Evolutionary conservation across 2,113 vertebrate species (phyloP).

Genomic region (Anolis carolinensis): DNA sequence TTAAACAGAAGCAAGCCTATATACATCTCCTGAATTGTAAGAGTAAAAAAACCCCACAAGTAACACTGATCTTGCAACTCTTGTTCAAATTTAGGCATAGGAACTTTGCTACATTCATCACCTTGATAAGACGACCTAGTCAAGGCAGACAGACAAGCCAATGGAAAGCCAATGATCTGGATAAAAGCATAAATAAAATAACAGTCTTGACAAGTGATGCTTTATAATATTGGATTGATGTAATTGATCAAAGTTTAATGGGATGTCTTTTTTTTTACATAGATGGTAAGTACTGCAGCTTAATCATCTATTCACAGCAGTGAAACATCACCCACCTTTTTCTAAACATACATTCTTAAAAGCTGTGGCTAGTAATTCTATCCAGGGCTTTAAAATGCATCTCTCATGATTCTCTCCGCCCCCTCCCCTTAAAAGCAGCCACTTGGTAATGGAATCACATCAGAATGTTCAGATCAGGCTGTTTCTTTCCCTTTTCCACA

Average conservation of each 20-base stretch:
- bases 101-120: slow-evolving; percentile 38
- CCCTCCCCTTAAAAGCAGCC: slow-evolving; percentile 30
- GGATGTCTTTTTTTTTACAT: slow-evolving; percentile 40
- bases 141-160: slow-evolving; percentile 15
- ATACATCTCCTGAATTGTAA: slow-evolving; percentile 20
- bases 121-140: slow-evolving; percentile 24
- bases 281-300: slow-evolving; percentile 42
- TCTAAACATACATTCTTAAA: slow-evolving; percentile 47
- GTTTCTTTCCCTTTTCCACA: slow-evolving; percentile 28
- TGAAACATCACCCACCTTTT: slow-evolving; percentile 52
- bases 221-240: slow-evolving; percentile 57
- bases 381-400: slow-evolving; percentile 59
- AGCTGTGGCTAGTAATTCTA: slow-evolving; percentile 53
- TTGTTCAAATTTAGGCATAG: slow-evolving; percentile 38
- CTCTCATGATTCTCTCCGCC: slow-evolving; percentile 45
- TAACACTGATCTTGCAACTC: slow-evolving; percentile 42
- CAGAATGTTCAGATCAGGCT: slow-evolving; percentile 33
- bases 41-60: slow-evolving; percentile 22
- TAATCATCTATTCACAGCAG: slow-evolving; percentile 51
- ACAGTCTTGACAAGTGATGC: slow-evolving; percentile 30
- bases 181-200: slow-evolving; percentile 43
- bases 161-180: slow-evolving; percentile 23
- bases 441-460: slow-evolving; percentile 50
- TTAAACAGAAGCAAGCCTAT: too few species aligned
- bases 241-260: slow-evolving; percentile 61